These are phyloP conservation scores for Sinodicranocentrus sp. DNA, from an alignment of 2,888 invertebrate genomes.

Conservation along the genomic window DNA sequence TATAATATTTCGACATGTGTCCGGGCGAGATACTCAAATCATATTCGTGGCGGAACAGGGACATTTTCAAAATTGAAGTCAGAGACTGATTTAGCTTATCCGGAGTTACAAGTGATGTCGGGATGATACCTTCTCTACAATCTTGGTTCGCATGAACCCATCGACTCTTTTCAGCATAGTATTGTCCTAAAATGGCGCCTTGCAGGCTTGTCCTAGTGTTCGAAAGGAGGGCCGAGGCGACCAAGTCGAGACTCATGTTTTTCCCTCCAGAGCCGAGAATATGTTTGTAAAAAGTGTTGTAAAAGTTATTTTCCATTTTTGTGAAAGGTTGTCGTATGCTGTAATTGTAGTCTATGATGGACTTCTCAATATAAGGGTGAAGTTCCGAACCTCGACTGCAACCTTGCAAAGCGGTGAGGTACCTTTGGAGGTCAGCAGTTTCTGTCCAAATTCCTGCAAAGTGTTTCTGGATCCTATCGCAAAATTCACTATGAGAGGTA, in stretches of 20 bases:
- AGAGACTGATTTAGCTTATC: conserved; percentile 51
- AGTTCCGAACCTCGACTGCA: conserved; percentile 48
- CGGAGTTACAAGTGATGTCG: conserved; percentile 61
- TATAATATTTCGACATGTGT: conserved; percentile 67
- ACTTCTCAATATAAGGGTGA: conserved; percentile 5
- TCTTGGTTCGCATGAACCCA: conserved; percentile 71
- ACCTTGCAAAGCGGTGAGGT: conserved; percentile 55
- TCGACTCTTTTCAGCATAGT: conserved; percentile 74
- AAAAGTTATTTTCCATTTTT: conserved; percentile 75
- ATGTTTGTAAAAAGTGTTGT: conserved; percentile 68
- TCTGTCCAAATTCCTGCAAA: conserved; percentile 60
- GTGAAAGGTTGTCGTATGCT: conserved; percentile 70
- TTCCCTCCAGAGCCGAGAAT: conserved; percentile 73
- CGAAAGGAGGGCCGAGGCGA: conserved; percentile 65
- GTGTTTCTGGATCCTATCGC: conserved; percentile 71
- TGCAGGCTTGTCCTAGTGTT: conserved; percentile 72
- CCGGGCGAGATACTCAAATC: conserved; percentile 38
- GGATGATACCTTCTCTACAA: conserved; percentile 62
- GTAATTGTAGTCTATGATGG: conserved; percentile 46
- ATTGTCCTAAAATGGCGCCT: conserved; percentile 62
- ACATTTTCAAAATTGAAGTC: conserved; percentile 35
- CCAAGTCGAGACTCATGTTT: conserved; percentile 63
- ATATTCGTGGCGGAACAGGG: conserved; percentile 3
- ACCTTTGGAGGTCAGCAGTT: conserved; percentile 55
- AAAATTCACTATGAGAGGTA: conserved; percentile 57